Base-by-base conservation (phyloP, 2,113 vertebrate genomes). In the Rhabdomys dilectus region DNA sequence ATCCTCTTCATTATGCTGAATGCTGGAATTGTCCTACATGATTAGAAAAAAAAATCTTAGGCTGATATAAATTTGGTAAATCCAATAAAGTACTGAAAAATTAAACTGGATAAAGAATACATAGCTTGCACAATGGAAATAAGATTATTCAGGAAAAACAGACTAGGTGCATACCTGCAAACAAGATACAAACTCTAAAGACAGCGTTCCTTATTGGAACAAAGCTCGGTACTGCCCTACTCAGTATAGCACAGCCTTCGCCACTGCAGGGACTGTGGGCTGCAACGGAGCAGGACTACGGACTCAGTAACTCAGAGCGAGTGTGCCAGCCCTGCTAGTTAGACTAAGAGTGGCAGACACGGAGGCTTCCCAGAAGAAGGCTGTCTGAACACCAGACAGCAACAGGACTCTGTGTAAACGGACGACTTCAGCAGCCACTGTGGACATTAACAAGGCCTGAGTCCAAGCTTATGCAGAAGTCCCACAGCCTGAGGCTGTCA, bases 11-110 rank as follows among this genome's bases (percentile, higher is more conserved):
- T 29, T 93, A 53, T 70, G 16, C n/a, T 9, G 7, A 77, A 60
- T 70, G 36, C 51, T 88, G 10, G 15, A 60, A 88, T 34, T 82
- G 29, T 16, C 58, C 51, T 90, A 58, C 5, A 73, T 85, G 39
- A 42, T 64, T 60, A 16, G 5, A 45, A 60, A 39, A 39, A 39
- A 24, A 45, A 45, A 39, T 68, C 12, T 36, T 48, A 87, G 13
- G n/a, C 56, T 95, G n/a, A 75, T 78, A 66, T 64, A 88, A 93
- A 39, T 66, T 51, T 73, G 60, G 53, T 53, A 60, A 22, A 95
- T 84, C 36, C 21, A 75, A 91, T 42, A 91, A 87, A 91, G 68
- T 31, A 91, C 22, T 15, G 48, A 84, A 87, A 15, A 77, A 85
- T 95, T 93, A 93, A 81, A 66, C 10, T 31, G 70, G 39, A 64